phyloP scores from a whole-genome alignment of 1,140 invertebrate species.

The Parapsyche elsis region DNA sequence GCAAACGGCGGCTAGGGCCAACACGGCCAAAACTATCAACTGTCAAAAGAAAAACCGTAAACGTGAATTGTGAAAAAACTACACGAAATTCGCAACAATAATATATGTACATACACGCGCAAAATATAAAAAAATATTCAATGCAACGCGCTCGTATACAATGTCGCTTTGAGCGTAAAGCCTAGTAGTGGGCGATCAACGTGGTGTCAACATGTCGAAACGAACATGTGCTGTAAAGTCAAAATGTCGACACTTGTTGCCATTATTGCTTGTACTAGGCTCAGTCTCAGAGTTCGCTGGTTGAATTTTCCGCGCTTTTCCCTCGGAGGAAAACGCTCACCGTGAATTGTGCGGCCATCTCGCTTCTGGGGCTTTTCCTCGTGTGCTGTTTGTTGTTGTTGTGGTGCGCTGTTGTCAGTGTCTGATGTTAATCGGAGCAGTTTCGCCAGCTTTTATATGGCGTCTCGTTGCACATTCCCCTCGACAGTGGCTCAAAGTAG shows the following conservation, averaged over 20 bases:
- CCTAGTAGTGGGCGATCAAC: too few species aligned
- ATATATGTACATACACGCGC: neutral
- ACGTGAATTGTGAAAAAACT: neutral
- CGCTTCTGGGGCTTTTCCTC: neutral
- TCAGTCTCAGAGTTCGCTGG: neutral
- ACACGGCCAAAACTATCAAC: constrained; percentile 59
- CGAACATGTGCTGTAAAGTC: too few species aligned
- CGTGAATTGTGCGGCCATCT: constrained; percentile 27
- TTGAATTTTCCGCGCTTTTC: neutral
- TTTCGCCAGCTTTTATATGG: constrained; percentile 44
- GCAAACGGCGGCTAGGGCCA: constrained; percentile 56
- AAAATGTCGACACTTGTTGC: too few species aligned
- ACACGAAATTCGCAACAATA: neutral
- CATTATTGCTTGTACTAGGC: too few species aligned
- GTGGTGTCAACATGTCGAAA: too few species aligned
- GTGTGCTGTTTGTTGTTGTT: constrained; percentile 22
- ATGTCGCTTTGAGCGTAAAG: neutral
- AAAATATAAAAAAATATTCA: neutral
- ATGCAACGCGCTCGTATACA: neutral
- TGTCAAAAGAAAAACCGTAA: constrained; percentile 56
- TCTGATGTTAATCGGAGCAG: constrained; percentile 36
- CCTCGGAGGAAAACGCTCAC: constrained; percentile 26
- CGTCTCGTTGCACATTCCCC: constrained; percentile 30
- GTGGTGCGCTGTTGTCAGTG: neutral
- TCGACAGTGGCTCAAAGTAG: constrained; percentile 9